A percentile compares a stretch with the other conserved stretches of the same genome.
Evolutionary conservation across 2,888 invertebrate genomes (phyloP).

Genomic region (Ryuthela nishihirai): DNA sequence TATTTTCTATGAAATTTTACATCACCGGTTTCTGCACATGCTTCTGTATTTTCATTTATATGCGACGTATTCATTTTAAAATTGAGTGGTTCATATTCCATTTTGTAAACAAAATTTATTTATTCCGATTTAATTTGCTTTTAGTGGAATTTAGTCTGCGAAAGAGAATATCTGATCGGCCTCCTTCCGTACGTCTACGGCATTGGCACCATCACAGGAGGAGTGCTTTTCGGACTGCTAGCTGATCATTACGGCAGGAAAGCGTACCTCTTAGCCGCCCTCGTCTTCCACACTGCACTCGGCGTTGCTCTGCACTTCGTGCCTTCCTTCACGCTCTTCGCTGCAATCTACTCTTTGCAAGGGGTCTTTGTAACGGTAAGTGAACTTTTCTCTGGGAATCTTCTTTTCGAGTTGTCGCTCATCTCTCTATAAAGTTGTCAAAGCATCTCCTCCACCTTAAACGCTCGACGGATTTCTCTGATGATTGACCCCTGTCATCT

Average conservation of each 20-base stretch:
- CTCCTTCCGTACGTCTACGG: conserved; percentile 35
- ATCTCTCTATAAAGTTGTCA: too few relatives aligned
- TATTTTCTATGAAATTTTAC: too few relatives aligned
- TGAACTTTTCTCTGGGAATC: background rate
- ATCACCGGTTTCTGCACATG: too few relatives aligned
- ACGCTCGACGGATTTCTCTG: too few relatives aligned
- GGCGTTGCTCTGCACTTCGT: conserved; percentile 24
- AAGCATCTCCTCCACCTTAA: too few relatives aligned
- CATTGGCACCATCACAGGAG: conserved; percentile 36
- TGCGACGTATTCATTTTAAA: background rate
- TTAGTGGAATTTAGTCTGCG: conserved; percentile 42
- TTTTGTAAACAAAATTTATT: too few relatives aligned
- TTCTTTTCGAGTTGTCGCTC: too few relatives aligned
- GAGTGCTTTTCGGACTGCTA: conserved; percentile 36
- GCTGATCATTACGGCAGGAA: conserved; percentile 40
- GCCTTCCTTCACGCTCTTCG: conserved; percentile 16
- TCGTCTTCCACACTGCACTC: conserved; percentile 20
- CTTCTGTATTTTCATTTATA: background rate
- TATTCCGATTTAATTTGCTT: conserved; percentile 19
- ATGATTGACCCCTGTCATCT: too few relatives aligned
- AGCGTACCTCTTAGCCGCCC: conserved; percentile 15
- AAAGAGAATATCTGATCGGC: conserved; percentile 34
- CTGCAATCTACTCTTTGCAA: conserved; percentile 19
- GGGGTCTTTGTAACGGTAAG: conserved; percentile 32
- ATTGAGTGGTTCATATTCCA: too few relatives aligned